These are phyloP conservation scores for Oscheius myriophilus DNA, from an alignment of 2,888 invertebrate species.

Conservation along the genomic window DNA sequence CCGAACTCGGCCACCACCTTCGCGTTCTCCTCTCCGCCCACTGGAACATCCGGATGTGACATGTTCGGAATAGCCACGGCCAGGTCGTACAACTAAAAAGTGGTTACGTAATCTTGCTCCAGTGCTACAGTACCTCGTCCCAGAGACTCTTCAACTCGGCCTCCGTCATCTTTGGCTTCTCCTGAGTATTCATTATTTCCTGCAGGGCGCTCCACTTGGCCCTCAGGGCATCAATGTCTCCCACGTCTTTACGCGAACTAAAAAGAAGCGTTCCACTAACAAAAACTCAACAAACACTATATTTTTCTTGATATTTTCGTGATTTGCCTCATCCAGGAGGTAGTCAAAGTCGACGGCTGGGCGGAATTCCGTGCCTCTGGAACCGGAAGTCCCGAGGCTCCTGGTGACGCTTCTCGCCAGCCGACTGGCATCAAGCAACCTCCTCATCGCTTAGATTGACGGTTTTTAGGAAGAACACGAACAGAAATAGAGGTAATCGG, in stretches of 20 bases:
- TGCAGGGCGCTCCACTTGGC: conserved; percentile 56
- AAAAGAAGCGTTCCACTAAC: conserved; percentile 1
- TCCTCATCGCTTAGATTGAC: too few species aligned
- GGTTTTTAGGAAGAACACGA: too few species aligned
- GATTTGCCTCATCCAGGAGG: conserved; percentile 60
- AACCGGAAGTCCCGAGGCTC: too few species aligned
- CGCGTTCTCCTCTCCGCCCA: conserved; percentile 40
- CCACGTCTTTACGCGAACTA: conserved; percentile 62
- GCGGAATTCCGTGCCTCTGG: conserved; percentile 28
- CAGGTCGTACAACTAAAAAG: conserved; percentile 54
- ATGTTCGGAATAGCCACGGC: conserved; percentile 61
- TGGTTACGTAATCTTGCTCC: background rate
- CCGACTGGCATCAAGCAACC: too few species aligned
- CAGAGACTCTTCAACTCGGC: conserved; percentile 50
- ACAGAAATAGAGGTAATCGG: too few species aligned
- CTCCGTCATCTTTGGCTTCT: conserved; percentile 40
- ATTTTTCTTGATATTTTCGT: conserved; percentile 49
- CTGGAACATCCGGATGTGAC: conserved; percentile 55
- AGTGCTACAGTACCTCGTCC: conserved; percentile 45
- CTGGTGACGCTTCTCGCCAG: too few species aligned
- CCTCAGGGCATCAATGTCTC: conserved; percentile 59
- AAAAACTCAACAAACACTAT: conserved; percentile 35
- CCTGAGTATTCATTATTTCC: conserved; percentile 40
- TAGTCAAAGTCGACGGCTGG: conserved; percentile 68
- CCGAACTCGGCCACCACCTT: conserved; percentile 46